These are phyloP conservation scores for Syrrhaptes paradoxus DNA, from an alignment of 2,113 vertebrate genomes.

Conservation along the genomic window DNA sequence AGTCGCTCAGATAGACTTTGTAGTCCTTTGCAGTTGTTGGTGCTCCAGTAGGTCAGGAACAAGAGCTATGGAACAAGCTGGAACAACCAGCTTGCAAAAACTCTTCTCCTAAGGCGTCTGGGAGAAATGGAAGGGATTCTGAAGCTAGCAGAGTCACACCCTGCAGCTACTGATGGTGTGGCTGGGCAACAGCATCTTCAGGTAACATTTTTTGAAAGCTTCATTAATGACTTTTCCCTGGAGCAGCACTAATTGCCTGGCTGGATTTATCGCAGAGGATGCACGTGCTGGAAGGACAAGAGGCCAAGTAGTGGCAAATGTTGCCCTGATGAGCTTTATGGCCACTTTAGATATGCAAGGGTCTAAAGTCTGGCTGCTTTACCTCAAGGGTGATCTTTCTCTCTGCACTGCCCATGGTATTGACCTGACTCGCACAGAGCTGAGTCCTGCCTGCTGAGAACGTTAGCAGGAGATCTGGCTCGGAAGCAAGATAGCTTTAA, in stretches of 20 bases:
- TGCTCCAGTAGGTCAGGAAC: too few species aligned
- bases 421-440: background rate
- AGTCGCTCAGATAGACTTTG: background rate
- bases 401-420: background rate
- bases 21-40: background rate
- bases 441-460: background rate
- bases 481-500: background rate
- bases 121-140: background rate
- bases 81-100: background rate
- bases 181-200: background rate
- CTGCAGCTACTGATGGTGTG: rapidly evolving
- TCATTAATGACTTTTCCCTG: background rate
- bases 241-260: background rate
- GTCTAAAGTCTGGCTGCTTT: background rate
- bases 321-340: background rate
- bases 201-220: background rate
- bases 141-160: background rate
- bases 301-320: background rate
- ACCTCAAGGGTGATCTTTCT: background rate
- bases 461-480: background rate
- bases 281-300: background rate
- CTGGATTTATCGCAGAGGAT: background rate
- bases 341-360: background rate
- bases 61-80: background rate
- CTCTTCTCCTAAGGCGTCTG: background rate